Evolutionary conservation across 2,797 vertebrate genomes (phyloP).

Genomic region (Melanotaenia maccullochi): DNA sequence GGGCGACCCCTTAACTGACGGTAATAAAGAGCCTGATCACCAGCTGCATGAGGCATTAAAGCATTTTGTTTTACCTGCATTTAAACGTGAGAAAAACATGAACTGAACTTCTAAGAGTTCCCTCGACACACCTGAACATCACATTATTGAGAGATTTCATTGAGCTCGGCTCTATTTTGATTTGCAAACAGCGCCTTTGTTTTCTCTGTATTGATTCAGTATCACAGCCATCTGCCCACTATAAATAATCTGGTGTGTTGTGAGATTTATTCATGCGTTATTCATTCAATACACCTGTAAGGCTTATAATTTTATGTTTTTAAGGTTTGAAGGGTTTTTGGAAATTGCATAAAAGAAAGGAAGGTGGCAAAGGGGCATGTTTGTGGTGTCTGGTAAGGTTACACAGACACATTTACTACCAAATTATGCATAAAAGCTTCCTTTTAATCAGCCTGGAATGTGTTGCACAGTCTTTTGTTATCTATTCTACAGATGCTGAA

Average conservation of each 20-base stretch:
- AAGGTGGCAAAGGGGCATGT: background rate
- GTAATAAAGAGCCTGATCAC: constrained; percentile 22
- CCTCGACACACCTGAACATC: background rate
- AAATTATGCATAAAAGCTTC: background rate
- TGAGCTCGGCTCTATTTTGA: constrained; percentile 40
- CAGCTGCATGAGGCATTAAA: constrained; percentile 15
- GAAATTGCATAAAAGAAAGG: background rate
- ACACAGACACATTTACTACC: background rate
- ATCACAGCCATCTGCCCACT: constrained; percentile 39
- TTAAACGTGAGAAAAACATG: background rate
- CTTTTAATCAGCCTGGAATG: background rate
- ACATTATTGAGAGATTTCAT: constrained; percentile 22
- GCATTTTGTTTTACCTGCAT: constrained; percentile 10
- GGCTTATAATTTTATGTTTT: constrained; percentile 4
- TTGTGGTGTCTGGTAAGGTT: constrained; percentile 5
- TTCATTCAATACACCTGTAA: constrained; percentile 21
- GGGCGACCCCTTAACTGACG: background rate
- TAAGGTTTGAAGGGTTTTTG: constrained; percentile 4
- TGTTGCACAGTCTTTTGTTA: background rate
- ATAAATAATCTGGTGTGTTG: constrained; percentile 48
- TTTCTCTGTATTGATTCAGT: constrained; percentile 44
- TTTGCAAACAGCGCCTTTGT: constrained; percentile 48
- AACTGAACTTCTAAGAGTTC: background rate
- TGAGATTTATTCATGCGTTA: constrained; percentile 51
- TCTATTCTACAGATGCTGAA: too few relatives aligned